Conservation (phyloP, 2,113 vertebrate species). For the Oryzias celebensis region DNA sequence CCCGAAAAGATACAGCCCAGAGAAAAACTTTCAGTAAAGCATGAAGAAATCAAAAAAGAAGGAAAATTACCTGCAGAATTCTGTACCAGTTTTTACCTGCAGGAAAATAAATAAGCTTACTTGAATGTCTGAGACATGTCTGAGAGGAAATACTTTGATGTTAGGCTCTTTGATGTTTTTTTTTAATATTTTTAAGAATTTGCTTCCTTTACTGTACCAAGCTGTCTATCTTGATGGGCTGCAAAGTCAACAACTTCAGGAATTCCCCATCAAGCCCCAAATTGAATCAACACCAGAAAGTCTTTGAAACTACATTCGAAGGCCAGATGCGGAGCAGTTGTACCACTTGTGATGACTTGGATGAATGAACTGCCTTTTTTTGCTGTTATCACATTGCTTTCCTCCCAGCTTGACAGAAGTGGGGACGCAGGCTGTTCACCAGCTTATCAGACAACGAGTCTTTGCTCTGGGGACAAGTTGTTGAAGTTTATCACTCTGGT, state of each 20-base stretch:
- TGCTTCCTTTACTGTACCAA: background rate
- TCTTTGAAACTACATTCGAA: slow-evolving; percentile 1
- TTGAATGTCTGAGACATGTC: background rate
- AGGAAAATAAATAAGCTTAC: no score
- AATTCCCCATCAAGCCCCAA: background rate
- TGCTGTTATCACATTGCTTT: slow-evolving; percentile 3
- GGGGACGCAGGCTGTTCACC: slow-evolving; percentile 43
- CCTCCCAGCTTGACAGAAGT: slow-evolving; percentile 17
- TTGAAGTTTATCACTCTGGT: slow-evolving; percentile 55
- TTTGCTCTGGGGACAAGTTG: slow-evolving; percentile 48
- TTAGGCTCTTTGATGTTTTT: background rate
- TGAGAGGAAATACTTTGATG: background rate
- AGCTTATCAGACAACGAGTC: slow-evolving; percentile 51
- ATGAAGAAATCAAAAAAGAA: no score
- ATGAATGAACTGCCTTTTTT: background rate
- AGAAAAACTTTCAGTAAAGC: no score
- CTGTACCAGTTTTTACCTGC: no score
- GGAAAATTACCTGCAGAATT: no score
- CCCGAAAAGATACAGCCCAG: no score
- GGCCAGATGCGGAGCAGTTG: background rate
- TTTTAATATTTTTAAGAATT: background rate
- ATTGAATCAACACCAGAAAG: background rate
- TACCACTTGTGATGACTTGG: background rate
- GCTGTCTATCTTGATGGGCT: no score
- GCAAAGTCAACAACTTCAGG: background rate